Evolutionary conservation across 2,797 vertebrate genomes (phyloP).

Genomic region (Galagoides demidoff): DNA sequence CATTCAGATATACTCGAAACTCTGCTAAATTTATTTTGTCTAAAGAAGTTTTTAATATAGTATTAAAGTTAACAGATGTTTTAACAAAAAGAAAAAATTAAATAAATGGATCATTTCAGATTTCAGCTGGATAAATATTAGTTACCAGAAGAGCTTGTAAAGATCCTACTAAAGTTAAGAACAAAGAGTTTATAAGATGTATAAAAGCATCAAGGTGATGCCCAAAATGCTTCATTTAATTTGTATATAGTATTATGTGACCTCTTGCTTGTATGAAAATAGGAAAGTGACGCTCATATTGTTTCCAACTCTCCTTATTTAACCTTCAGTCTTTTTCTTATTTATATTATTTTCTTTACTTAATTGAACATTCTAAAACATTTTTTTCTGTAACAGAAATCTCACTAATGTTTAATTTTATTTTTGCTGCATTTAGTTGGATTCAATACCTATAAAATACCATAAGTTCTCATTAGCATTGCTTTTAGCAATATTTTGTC

Average conservation of each 20-base stretch:
- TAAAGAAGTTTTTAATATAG: neutral
- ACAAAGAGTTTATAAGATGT: neutral
- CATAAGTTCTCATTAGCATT: neutral
- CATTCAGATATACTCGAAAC: neutral
- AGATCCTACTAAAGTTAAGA: neutral
- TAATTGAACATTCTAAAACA: neutral
- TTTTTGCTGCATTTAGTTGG: neutral
- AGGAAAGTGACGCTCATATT: neutral
- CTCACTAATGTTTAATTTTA: neutral
- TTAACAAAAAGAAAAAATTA: slow-evolving; percentile 40
- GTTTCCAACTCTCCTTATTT: neutral
- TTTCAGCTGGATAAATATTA: neutral
- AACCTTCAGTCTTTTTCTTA: neutral
- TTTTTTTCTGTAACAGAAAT: neutral
- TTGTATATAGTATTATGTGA: neutral
- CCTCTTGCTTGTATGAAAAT: neutral
- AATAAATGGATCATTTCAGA: neutral
- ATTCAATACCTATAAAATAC: neutral
- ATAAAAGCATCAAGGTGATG: neutral
- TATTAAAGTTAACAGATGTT: neutral
- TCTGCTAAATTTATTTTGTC: neutral
- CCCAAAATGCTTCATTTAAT: neutral
- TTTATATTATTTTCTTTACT: neutral
- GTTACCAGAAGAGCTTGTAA: neutral
- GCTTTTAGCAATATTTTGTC: neutral